Conservation (phyloP, 2,113 vertebrate species). For the Girardinichthys multiradiatus region DNA sequence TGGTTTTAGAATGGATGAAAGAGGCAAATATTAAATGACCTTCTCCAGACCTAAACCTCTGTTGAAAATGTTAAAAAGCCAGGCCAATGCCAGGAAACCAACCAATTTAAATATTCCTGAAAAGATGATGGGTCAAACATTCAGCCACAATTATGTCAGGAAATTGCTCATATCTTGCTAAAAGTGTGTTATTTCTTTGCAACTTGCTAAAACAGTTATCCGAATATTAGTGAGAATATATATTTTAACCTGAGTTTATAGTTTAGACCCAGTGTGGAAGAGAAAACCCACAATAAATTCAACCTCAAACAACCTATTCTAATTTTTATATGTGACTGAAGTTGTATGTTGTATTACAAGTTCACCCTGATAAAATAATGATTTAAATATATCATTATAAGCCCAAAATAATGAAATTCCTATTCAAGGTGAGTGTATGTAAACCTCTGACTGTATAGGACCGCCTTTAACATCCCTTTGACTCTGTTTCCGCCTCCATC, state of each 20-base stretch:
- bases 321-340: not conserved
- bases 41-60: not conserved
- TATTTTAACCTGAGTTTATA: not conserved
- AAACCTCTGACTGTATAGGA: conserved; percentile 13
- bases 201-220: no score
- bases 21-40: no score
- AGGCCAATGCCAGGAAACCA: not conserved
- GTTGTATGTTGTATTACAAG: not conserved
- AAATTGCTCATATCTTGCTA: not conserved
- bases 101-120: not conserved
- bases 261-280: not conserved
- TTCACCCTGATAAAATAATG: not conserved
- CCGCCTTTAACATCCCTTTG: conserved; percentile 45
- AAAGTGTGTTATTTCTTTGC: not conserved
- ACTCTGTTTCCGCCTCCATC: conserved; percentile 43
- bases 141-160: not conserved
- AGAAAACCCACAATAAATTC: no score
- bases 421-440: not conserved
- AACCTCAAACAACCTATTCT: not conserved
- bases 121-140: not conserved
- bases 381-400: not conserved
- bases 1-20: no score
- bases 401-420: not conserved
- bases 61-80: not conserved
- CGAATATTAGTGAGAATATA: not conserved